Percentiles rank a stretch among this genome's conserved stretches.
Evolutionary conservation across 2,797 vertebrate species (phyloP).

Genomic region (Emydoidea blandingii): DNA sequence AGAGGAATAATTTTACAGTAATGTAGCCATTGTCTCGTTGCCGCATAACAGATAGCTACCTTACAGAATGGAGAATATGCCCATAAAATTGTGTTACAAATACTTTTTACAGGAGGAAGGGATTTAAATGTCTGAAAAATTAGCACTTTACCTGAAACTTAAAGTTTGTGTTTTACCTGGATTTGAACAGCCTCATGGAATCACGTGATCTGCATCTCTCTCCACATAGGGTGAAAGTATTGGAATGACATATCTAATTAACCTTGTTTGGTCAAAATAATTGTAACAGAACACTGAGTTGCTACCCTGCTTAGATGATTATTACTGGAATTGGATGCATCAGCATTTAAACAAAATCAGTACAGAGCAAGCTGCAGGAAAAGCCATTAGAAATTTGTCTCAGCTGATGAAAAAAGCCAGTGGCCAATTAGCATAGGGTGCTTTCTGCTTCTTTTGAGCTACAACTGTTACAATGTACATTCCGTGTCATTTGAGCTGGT

Average conservation of each 20-base stretch:
- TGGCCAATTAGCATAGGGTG: background rate
- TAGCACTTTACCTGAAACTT: background rate
- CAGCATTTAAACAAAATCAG: background rate
- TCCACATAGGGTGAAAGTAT: background rate
- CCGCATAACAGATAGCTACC: background rate
- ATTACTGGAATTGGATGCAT: background rate
- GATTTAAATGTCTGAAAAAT: background rate
- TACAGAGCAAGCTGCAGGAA: background rate
- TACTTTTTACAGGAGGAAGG: background rate
- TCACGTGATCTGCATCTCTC: background rate
- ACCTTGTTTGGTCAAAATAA: slow-evolving; percentile 34
- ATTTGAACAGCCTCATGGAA: background rate
- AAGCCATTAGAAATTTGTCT: background rate
- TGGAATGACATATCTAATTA: slow-evolving; percentile 9
- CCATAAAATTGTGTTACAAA: background rate
- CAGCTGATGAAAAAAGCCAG: background rate
- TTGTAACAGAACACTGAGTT: background rate
- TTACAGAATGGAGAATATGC: fast-evolving
- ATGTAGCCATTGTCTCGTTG: background rate
- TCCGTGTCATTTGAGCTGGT: background rate
- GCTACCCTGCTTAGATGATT: background rate
- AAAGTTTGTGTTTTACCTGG: background rate
- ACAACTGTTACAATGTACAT: background rate
- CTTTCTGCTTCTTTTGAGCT: background rate
- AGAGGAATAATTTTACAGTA: background rate